phyloP scores from a whole-genome alignment of 2,797 vertebrate species.

The Sciurus carolinensis region DNA sequence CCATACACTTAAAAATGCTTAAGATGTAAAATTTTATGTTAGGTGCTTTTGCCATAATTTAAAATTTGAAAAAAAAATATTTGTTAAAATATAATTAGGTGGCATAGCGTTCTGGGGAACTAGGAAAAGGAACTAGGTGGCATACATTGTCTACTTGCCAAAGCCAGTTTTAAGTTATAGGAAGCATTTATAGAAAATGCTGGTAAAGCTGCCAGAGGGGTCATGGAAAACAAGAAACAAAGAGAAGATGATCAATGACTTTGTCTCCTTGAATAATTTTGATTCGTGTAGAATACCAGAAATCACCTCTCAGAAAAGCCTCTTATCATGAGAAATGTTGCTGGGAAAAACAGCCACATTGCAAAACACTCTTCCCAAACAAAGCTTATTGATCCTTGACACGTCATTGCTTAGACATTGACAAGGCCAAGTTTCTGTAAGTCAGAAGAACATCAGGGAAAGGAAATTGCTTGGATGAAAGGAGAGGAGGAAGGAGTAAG shows the following conservation, averaged over 20 bases:
- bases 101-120: not conserved
- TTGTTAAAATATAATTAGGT: not conserved
- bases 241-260: not conserved
- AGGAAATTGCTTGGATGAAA: not conserved
- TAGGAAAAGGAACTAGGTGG: not conserved
- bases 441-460: not conserved
- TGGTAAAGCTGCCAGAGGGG: not conserved
- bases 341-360: not conserved
- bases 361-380: not conserved
- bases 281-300: slow-evolving; percentile 15
- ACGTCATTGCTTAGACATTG: slow-evolving; percentile 22
- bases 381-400: slow-evolving; percentile 6
- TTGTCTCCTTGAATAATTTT: slow-evolving; percentile 57
- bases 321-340: not conserved
- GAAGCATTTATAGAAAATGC: not conserved
- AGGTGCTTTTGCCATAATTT: not conserved
- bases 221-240: slow-evolving; percentile 59
- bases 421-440: slow-evolving; percentile 25
- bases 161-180: not conserved
- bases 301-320: slow-evolving; percentile 16
- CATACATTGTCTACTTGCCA: not conserved
- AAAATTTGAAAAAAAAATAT: not conserved
- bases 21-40: not conserved
- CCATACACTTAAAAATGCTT: not conserved
- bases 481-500: not conserved